Percentiles rank a stretch among this genome's conserved stretches.
Conservation (phyloP, 2,797 vertebrate genomes). For the Limnodromus scolopaceus region DNA sequence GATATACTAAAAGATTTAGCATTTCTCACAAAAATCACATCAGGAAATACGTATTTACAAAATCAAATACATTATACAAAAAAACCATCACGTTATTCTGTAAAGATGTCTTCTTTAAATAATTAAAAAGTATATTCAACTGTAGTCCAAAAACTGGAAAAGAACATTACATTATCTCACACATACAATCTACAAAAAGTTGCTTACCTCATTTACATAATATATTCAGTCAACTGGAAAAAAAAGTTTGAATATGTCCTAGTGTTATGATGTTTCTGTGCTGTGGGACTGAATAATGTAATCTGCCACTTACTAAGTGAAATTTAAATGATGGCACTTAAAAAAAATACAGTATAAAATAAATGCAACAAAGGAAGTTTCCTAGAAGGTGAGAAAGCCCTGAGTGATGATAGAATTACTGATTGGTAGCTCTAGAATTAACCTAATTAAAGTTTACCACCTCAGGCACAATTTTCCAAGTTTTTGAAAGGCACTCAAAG, state of each 20-base stretch:
- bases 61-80: slow-evolving; percentile 97
- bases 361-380: slow-evolving; percentile 77
- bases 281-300: slow-evolving; percentile 92
- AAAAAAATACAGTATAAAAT: slow-evolving; percentile 82
- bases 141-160: slow-evolving; percentile 90
- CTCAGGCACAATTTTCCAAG: slow-evolving; percentile 81
- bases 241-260: slow-evolving; percentile 83
- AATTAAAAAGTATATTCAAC: slow-evolving; percentile 90
- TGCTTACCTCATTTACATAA: slow-evolving; percentile 90
- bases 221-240: slow-evolving; percentile 90
- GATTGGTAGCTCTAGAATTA: slow-evolving; percentile 81
- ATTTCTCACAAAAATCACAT: slow-evolving; percentile 92
- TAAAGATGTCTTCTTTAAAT: slow-evolving; percentile 89
- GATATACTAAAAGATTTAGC: slow-evolving; percentile 94
- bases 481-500: slow-evolving; percentile 84
- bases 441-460: slow-evolving; percentile 81
- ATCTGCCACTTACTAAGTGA: slow-evolving; percentile 96
- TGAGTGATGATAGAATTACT: slow-evolving; percentile 81
- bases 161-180: slow-evolving; percentile 90
- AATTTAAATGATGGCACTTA: slow-evolving; percentile 97
- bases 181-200: slow-evolving; percentile 88
- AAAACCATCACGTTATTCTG: slow-evolving; percentile 91
- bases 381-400: slow-evolving; percentile 84
- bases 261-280: slow-evolving; percentile 91
- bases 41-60: slow-evolving; percentile 95